Evolutionary conservation across 1,140 invertebrate species (phyloP), one percentile per base, ranked within the genome.

Genomic region (Diorhabda carinulata): DNA sequence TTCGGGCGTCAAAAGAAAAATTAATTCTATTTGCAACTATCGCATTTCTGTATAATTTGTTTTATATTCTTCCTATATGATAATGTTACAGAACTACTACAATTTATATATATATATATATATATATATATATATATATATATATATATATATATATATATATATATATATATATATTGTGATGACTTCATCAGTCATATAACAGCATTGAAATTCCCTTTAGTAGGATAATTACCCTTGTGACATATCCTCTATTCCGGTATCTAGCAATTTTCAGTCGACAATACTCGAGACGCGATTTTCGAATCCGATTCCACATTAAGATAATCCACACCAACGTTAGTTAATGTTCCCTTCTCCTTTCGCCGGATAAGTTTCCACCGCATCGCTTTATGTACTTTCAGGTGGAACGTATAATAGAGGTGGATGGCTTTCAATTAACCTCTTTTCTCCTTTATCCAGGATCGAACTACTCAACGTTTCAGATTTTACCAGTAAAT

Each of bases 341-440:
- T 52, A 52, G 47, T 52, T 52, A 52, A 52, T 52, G 47, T n/a
- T 52, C 47, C n/a, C 47, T 52, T 52, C 47, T 52, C 47, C 64
- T 65, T 45, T 40, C 47, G 56, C 47, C 8, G 64, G 52, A 65
- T 57, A 42, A 65, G 47, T 65, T 57, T 61, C 47, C 47, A 52
- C 47, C n/a, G 9, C 64, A 65, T n/a, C 64, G 64, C 64, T 65
- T 65, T 65, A 65, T 65, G 47, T 65, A 65, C 47, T 65, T 65
- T 65, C 64, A 65, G 64, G 64, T 65, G 64, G 64, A 58, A 52
- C 47, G 42, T 65, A 65, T 65, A 65, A 65, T 65, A 65, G 64
- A 65, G 64, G 64, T 65, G 42, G 59, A 61, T 61, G 59, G 59
- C 25, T 61, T 65, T 65, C 64, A 65, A 65, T 65, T 65, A 65